A percentile compares a stretch with the other conserved stretches of the same genome.
Conservation (phyloP, 2,888 invertebrate species). For the Volucella inflata region DNA sequence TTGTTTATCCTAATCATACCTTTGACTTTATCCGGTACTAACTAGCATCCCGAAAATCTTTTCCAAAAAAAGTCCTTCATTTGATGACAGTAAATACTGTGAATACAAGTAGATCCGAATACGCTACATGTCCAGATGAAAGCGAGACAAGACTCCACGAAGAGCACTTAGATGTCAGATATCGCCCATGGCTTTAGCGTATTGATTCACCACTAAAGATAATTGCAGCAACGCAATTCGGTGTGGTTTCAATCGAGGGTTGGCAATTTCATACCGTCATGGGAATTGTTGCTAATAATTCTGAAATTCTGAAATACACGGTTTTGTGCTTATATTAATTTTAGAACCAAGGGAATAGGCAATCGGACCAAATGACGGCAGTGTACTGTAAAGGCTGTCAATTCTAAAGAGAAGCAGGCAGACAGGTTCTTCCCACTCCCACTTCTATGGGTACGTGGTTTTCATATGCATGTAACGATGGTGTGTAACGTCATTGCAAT, state of each 20-base stretch:
- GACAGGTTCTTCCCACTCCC: not conserved
- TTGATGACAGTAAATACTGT: slow-evolving; percentile 44
- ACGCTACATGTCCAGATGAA: slow-evolving; percentile 1
- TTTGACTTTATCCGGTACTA: not conserved
- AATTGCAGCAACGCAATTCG: slow-evolving; percentile 61
- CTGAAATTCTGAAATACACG: slow-evolving; percentile 40
- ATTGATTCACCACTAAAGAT: slow-evolving; percentile 65
- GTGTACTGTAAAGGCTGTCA: slow-evolving; percentile 32
- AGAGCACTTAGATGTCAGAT: slow-evolving; percentile 47
- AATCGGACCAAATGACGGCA: not conserved
- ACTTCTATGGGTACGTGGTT: slow-evolving; percentile 4
- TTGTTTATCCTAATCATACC: slow-evolving; percentile 9
- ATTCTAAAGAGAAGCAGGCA: slow-evolving; percentile 18
- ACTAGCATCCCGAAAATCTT: slow-evolving; percentile 38
- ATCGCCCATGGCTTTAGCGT: slow-evolving; percentile 12
- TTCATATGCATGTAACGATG: slow-evolving; percentile 26
- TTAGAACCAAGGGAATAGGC: slow-evolving; percentile 5
- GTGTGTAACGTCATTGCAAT: slow-evolving; percentile 8
- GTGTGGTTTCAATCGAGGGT: slow-evolving; percentile 40
- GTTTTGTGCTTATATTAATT: slow-evolving; percentile 59
- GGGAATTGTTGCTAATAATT: slow-evolving; percentile 61
- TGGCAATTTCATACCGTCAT: slow-evolving; percentile 59
- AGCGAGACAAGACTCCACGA: slow-evolving; percentile 5
- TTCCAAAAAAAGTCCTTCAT: slow-evolving; percentile 50
- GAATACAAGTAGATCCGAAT: slow-evolving; percentile 8